phyloP scores from a whole-genome alignment of 2,113 vertebrate genomes.

The Lepisosteus oculatus region DNA sequence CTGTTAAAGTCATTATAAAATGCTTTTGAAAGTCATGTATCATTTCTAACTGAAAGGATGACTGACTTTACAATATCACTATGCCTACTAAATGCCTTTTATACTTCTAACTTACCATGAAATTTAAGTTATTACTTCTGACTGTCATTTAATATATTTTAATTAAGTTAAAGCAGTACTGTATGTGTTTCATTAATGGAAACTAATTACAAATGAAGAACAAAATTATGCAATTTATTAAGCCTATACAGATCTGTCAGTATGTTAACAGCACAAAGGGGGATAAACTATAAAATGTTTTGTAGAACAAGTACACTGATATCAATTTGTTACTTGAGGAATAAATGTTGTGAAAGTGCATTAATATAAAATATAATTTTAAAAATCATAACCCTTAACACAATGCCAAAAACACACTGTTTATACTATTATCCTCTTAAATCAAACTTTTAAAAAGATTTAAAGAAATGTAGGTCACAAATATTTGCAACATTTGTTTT shows the following conservation, averaged over 20 bases:
- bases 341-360: neutral
- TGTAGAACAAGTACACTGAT: neutral
- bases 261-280: neutral
- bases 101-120: neutral
- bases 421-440: no score
- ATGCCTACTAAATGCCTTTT: constrained; percentile 1
- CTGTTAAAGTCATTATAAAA: constrained; percentile 24
- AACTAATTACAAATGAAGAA: neutral
- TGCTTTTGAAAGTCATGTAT: constrained; percentile 9
- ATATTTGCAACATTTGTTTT: no score
- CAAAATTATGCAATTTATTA: neutral
- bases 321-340: neutral
- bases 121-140: neutral
- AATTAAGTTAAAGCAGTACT: neutral
- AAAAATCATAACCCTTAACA: no score
- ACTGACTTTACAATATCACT: constrained; percentile 14
- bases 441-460: no score
- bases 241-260: neutral
- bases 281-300: neutral
- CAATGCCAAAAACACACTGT: no score
- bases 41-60: constrained; percentile 7
- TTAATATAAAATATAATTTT: no score
- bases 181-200: neutral
- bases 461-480: no score
- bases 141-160: no score